phyloP scores from a whole-genome alignment of 2,888 invertebrate species.

The Cryptosula pallasiana region DNA sequence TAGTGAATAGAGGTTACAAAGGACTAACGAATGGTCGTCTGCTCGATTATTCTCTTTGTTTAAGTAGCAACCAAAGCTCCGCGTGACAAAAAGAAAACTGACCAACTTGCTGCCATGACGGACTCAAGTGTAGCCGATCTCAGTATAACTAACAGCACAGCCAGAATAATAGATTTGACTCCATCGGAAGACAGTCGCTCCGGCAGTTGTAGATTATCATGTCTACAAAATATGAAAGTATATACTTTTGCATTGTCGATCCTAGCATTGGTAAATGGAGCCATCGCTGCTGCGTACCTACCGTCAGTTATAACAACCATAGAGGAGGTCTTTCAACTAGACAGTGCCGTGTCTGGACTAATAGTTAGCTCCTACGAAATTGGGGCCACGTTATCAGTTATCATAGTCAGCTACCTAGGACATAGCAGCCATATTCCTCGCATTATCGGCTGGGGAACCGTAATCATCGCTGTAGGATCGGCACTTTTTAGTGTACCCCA shows the following conservation, averaged over 20 bases:
- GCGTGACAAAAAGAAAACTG: too few species aligned
- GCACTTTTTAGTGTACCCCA: conserved; percentile 88
- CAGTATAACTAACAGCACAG: neutral
- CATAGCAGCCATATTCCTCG: conserved; percentile 85
- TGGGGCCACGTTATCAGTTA: conserved; percentile 88
- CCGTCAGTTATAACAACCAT: conserved; percentile 83
- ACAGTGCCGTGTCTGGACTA: conserved; percentile 84
- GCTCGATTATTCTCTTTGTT: too few species aligned
- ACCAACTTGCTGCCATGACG: neutral
- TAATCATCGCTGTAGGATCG: conserved; percentile 83
- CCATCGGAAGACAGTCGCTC: neutral
- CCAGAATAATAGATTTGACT: neutral
- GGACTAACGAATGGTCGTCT: too few species aligned
- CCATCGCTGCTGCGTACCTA: conserved; percentile 50
- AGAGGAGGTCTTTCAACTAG: conserved; percentile 86
- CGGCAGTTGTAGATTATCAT: neutral
- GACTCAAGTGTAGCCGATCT: neutral
- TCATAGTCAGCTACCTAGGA: conserved; percentile 91
- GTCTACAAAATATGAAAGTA: conserved; percentile 65
- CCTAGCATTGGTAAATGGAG: conserved; percentile 45
- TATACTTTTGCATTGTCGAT: conserved; percentile 49
- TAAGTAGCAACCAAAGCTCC: too few species aligned
- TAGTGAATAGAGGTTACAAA: too few species aligned
- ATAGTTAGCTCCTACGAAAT: conserved; percentile 87
- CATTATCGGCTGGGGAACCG: conserved; percentile 76